Evolutionary conservation across 2,113 vertebrate species (phyloP).

Genomic region (Axis porcinus): DNA sequence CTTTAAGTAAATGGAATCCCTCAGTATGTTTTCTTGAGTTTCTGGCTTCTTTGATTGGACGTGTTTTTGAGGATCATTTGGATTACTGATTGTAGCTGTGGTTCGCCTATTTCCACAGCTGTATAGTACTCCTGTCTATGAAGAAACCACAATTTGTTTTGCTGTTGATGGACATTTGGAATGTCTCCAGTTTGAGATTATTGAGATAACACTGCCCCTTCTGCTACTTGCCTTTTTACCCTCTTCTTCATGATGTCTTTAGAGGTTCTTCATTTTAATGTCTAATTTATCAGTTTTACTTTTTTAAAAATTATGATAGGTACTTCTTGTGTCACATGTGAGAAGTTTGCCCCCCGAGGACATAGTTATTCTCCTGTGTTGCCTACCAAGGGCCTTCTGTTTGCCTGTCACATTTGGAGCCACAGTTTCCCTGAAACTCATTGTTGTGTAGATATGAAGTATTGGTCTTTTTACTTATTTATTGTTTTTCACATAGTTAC

Average conservation of each 20-base stretch:
- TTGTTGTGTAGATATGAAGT: not conserved
- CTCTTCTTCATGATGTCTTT: not conserved
- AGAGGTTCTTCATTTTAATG: not conserved
- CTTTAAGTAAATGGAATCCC: not conserved
- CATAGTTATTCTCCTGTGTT: not conserved
- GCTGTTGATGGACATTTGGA: not conserved
- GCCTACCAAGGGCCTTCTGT: not conserved
- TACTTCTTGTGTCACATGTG: not conserved
- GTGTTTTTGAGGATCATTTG: not conserved
- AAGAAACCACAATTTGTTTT: not conserved
- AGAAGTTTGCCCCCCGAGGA: not conserved
- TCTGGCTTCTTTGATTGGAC: not conserved
- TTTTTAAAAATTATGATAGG: not conserved
- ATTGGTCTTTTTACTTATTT: not conserved
- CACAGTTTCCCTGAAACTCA: not conserved
- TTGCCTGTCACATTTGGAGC: not conserved
- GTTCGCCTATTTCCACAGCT: not conserved
- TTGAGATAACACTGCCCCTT: not conserved
- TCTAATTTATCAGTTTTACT: not conserved
- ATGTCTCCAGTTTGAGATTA: not conserved
- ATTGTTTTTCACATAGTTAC: not conserved
- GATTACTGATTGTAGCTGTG: not conserved
- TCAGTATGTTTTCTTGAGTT: not conserved
- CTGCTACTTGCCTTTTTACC: slow-evolving; percentile 1
- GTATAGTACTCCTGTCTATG: not conserved